These are phyloP conservation scores for Gila robusta DNA, from an alignment of 2,797 vertebrate species.

Conservation along the genomic window DNA sequence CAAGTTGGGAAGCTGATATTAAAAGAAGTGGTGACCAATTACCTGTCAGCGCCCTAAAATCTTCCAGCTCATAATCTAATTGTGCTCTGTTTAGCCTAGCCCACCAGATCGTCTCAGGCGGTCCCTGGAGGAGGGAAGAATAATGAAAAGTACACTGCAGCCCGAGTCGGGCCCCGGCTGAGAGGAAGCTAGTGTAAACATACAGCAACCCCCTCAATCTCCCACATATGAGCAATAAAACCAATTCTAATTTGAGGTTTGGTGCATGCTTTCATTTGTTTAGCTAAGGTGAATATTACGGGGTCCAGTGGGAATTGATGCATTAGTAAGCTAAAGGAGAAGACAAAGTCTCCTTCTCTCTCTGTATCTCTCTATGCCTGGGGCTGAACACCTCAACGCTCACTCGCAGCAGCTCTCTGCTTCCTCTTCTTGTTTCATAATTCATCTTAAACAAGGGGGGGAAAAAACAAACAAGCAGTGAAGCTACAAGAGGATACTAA, in stretches of 20 bases:
- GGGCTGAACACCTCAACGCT: slow-evolving; percentile 68
- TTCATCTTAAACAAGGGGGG: slow-evolving; percentile 79
- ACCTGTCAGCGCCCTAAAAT: slow-evolving; percentile 75
- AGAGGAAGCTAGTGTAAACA: slow-evolving; percentile 71
- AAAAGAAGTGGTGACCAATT: slow-evolving; percentile 81
- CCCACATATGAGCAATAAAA: slow-evolving; percentile 71
- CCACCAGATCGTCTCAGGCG: slow-evolving; percentile 64
- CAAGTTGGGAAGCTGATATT: slow-evolving; percentile 65
- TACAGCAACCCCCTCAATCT: slow-evolving; percentile 58
- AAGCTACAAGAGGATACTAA: slow-evolving; percentile 62
- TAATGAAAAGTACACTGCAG: slow-evolving; percentile 80
- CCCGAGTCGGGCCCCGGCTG: slow-evolving; percentile 60
- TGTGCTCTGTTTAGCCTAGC: slow-evolving; percentile 66
- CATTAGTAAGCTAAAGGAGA: slow-evolving; percentile 64
- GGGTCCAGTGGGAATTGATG: slow-evolving; percentile 69
- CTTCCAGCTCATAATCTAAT: slow-evolving; percentile 76
- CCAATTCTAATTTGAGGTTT: slow-evolving; percentile 64
- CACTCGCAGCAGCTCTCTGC: slow-evolving; percentile 61
- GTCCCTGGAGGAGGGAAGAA: slow-evolving; percentile 70
- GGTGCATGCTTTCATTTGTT: slow-evolving; percentile 61
- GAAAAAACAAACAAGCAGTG: slow-evolving; percentile 67
- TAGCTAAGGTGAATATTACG: slow-evolving; percentile 66
- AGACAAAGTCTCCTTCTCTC: slow-evolving; percentile 53
- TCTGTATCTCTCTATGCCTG: slow-evolving; percentile 69
- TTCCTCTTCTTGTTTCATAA: slow-evolving; percentile 75